These are phyloP conservation scores for Epirrhoe tristata DNA, from an alignment of 2,888 invertebrate species.

Conservation along the genomic window DNA sequence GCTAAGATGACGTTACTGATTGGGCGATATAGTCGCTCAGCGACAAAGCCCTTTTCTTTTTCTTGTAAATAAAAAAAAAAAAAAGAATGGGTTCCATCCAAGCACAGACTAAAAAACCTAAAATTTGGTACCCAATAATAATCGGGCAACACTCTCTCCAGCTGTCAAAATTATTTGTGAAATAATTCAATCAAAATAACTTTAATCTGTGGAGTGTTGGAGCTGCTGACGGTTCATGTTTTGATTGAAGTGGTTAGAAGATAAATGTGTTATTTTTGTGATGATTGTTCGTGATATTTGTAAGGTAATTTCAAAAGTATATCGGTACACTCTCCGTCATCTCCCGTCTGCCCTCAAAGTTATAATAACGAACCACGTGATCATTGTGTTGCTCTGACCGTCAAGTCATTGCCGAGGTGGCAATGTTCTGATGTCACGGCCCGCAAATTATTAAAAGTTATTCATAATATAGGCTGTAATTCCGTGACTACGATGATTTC, in stretches of 20 bases:
- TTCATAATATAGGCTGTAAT: slow-evolving; percentile 1
- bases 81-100: no score
- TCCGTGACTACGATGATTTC: slow-evolving; percentile 25
- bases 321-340: slow-evolving; percentile 15
- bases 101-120: neutral
- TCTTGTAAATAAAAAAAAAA: no score
- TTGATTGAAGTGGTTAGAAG: slow-evolving; percentile 81
- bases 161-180: no score
- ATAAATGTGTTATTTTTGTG: slow-evolving; percentile 82
- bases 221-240: slow-evolving; percentile 77
- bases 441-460: slow-evolving; percentile 51
- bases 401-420: slow-evolving; percentile 76
- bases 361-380: slow-evolving; percentile 14
- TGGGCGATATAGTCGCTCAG: no score
- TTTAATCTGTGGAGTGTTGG: neutral
- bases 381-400: slow-evolving; percentile 34
- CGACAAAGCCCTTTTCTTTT: no score
- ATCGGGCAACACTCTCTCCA: no score
- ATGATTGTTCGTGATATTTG: slow-evolving; percentile 80
- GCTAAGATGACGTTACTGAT: no score
- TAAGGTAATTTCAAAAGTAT: slow-evolving; percentile 70
- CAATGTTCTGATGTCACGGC: slow-evolving; percentile 74
- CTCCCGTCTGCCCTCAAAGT: slow-evolving; percentile 9
- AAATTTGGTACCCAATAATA: no score
- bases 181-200: neutral